These are phyloP conservation scores for Musca vetustissima DNA, from an alignment of 1,140 invertebrate species.

Conservation along the genomic window DNA sequence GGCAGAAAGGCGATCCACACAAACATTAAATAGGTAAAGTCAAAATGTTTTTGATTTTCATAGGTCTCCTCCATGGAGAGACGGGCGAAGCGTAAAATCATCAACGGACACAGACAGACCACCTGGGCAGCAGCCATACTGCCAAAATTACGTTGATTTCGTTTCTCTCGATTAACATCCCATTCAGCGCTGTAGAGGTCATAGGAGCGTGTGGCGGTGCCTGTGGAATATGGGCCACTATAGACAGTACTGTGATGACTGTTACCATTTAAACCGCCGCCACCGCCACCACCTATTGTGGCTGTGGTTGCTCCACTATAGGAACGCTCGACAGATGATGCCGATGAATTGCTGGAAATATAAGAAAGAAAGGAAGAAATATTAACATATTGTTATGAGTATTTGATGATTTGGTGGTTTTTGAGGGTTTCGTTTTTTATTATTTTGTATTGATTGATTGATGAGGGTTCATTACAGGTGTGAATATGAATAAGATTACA, in stretches of 20 bases:
- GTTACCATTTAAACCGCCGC: conserved; percentile 31
- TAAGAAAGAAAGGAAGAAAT: not conserved
- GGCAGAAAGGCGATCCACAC: conserved; percentile 73
- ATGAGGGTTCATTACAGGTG: too few relatives aligned
- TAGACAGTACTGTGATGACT: not conserved
- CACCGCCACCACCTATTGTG: conserved; percentile 37
- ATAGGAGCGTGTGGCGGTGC: conserved; percentile 44
- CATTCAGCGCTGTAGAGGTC: conserved; percentile 64
- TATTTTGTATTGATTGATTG: too few relatives aligned
- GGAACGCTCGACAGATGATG: conserved; percentile 41
- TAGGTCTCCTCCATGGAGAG: conserved; percentile 69
- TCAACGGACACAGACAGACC: conserved; percentile 68
- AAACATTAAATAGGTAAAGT: conserved; percentile 69
- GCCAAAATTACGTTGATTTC: conserved; percentile 68
- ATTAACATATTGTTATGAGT: not conserved
- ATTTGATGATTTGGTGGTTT: too few relatives aligned
- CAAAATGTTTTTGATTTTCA: conserved; percentile 68
- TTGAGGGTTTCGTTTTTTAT: too few relatives aligned
- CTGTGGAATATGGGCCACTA: conserved; percentile 3
- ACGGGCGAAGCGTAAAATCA: conserved; percentile 67
- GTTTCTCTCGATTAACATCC: conserved; percentile 66
- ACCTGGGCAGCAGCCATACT: conserved; percentile 68
- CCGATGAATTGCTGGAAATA: conserved; percentile 50
- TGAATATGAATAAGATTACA: too few relatives aligned
- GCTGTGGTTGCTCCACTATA: conserved; percentile 24